These are phyloP conservation scores for Sus cebifrons DNA, from an alignment of 2,797 vertebrate genomes.

Conservation along the genomic window DNA sequence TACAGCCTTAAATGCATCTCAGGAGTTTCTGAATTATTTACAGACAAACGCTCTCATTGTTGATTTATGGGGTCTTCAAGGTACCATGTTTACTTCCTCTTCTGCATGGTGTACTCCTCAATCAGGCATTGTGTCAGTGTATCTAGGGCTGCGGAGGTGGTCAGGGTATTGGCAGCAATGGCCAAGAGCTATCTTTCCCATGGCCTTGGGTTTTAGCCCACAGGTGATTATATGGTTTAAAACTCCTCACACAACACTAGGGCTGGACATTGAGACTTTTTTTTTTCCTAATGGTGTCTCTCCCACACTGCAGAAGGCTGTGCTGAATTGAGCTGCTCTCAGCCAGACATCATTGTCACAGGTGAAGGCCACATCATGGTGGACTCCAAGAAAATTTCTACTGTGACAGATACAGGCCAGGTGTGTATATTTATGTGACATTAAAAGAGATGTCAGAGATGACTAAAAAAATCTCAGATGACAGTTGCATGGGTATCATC, in stretches of 20 bases:
- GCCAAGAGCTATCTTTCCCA: not conserved
- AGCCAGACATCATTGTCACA: conserved; percentile 89
- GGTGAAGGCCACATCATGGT: conserved; percentile 92
- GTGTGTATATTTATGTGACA: conserved; percentile 61
- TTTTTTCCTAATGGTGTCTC: conserved; percentile 7
- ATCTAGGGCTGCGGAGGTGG: not conserved
- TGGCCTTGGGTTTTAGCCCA: not conserved
- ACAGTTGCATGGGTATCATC: not conserved
- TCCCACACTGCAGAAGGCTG: conserved; percentile 91
- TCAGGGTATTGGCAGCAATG: not conserved
- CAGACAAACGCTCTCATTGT: conserved; percentile 94
- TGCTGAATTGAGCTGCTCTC: conserved; percentile 86
- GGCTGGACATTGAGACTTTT: not conserved
- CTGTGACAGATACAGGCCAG: conserved; percentile 54
- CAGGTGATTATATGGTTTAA: not conserved
- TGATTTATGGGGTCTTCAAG: conserved; percentile 96
- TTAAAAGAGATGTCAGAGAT: not conserved
- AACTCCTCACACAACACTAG: not conserved
- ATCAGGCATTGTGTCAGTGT: not conserved
- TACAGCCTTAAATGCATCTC: conserved; percentile 91
- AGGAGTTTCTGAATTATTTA: conserved; percentile 93
- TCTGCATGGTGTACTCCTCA: not conserved
- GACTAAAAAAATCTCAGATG: not conserved
- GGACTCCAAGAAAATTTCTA: conserved; percentile 86
- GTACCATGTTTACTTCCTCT: conserved; percentile 84